Evolutionary conservation across 2,888 invertebrate species (phyloP).

Genomic region (Eupithecia subfuscata): DNA sequence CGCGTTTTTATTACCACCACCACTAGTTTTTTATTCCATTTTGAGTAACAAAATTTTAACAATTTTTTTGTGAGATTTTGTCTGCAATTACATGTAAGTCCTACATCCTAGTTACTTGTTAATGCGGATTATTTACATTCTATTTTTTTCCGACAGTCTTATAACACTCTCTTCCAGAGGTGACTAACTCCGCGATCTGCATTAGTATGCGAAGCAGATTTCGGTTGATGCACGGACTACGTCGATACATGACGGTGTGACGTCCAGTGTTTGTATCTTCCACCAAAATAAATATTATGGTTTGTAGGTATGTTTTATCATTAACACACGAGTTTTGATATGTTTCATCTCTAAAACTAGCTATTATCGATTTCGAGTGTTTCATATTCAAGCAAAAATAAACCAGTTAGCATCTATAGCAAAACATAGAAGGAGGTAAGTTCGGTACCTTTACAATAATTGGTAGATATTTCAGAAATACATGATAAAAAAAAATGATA

Average conservation of each 20-base stretch:
- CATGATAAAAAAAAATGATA: too few species aligned
- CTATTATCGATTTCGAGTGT: background rate
- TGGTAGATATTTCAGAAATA: background rate
- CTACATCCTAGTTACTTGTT: background rate
- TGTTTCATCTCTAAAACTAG: background rate
- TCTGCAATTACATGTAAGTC: too few species aligned
- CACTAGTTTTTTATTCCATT: too few species aligned
- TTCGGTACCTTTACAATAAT: background rate
- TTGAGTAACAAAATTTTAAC: too few species aligned
- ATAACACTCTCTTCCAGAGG: conserved; percentile 24
- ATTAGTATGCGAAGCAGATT: conserved; percentile 64
- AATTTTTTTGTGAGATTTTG: too few species aligned
- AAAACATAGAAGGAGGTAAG: background rate
- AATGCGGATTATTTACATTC: background rate
- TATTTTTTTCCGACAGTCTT: background rate
- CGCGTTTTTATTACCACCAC: too few species aligned
- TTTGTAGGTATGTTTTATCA: background rate
- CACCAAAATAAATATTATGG: background rate
- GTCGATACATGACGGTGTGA: conserved; percentile 52
- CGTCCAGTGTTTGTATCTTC: conserved; percentile 44
- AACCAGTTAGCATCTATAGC: background rate
- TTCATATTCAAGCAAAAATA: background rate
- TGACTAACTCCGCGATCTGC: conserved; percentile 27
- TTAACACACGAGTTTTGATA: background rate
- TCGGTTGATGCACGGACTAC: conserved; percentile 58